phyloP scores from a whole-genome alignment of 2,113 vertebrate species.

The Chaetorhynchus papuensis region DNA sequence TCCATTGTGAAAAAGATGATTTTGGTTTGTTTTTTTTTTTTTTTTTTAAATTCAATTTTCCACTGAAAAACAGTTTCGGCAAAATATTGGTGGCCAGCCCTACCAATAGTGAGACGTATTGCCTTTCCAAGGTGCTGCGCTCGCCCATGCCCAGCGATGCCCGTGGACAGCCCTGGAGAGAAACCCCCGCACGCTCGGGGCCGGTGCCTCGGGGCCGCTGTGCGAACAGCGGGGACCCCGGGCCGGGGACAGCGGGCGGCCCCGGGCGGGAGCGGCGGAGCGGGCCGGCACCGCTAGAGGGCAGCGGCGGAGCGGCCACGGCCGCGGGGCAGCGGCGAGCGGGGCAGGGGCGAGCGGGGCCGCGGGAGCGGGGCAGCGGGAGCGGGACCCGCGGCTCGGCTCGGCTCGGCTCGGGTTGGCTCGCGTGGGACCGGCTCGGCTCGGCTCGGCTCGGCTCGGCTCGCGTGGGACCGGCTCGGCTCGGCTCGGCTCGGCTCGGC shows the following conservation, averaged over 20 bases:
- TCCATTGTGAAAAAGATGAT: neutral
- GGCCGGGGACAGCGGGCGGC: neutral
- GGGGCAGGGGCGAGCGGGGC: too few species aligned
- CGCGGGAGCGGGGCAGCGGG: too few species aligned
- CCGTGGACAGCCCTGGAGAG: neutral
- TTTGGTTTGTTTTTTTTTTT: too few species aligned
- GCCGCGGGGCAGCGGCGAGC: too few species aligned
- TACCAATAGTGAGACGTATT: neutral
- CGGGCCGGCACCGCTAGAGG: neutral
- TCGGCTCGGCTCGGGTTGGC: too few species aligned
- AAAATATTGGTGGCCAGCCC: neutral
- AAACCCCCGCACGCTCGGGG: neutral
- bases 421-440: too few species aligned
- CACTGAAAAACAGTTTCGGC: neutral
- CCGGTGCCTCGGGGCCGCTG: neutral
- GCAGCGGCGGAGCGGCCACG: neutral
- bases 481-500: too few species aligned
- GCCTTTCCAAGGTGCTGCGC: neutral
- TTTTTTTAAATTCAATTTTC: neutral
- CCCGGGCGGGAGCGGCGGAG: neutral
- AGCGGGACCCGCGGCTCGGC: too few species aligned
- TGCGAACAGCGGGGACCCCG: fast-evolving
- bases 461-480: too few species aligned
- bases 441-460: too few species aligned
- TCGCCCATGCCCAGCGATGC: neutral